Percentiles rank a stretch among this genome's conserved stretches.
phyloP scores from a whole-genome alignment of 1,140 invertebrate species.

The Drosophila ambigua region DNA sequence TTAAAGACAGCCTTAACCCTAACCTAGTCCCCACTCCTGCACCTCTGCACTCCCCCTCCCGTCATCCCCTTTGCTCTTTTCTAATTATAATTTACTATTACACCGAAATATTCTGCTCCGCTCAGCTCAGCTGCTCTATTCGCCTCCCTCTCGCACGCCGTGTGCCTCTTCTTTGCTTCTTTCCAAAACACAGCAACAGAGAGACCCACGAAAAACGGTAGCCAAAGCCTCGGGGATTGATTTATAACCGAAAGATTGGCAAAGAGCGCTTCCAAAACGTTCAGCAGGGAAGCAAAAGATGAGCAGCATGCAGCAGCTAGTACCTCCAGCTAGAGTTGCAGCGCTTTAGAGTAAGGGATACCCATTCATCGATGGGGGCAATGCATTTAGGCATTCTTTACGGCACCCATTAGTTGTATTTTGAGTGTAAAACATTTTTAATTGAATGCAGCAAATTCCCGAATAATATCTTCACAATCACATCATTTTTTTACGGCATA shows the following conservation, averaged over 20 bases:
- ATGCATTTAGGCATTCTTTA: too few relatives aligned
- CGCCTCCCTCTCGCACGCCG: not conserved
- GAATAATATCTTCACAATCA: too few relatives aligned
- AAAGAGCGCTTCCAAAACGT: constrained; percentile 43
- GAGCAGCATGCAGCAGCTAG: constrained; percentile 28
- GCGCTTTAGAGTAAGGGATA: not conserved
- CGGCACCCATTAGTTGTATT: too few relatives aligned
- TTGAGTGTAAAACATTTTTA: too few relatives aligned
- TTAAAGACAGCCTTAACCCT: constrained; percentile 40
- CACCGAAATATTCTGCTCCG: constrained; percentile 17
- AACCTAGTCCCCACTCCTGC: constrained; percentile 2
- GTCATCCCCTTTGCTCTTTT: constrained; percentile 16
- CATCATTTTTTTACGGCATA: too few relatives aligned
- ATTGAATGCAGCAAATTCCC: too few relatives aligned
- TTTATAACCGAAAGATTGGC: constrained; percentile 73
- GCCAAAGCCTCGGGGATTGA: constrained; percentile 65
- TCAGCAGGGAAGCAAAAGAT: constrained; percentile 27
- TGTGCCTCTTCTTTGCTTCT: not conserved
- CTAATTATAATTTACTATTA: constrained; percentile 66
- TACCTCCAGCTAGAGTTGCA: constrained; percentile 4
- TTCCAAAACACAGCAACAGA: not conserved
- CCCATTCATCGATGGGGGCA: too few relatives aligned
- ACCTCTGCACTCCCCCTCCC: too few relatives aligned
- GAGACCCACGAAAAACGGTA: constrained; percentile 58
- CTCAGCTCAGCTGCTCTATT: not conserved